Percentiles rank a stretch among this genome's conserved stretches.
These are phyloP conservation scores for Muscicapa adusta DNA, from an alignment of 2,113 vertebrate genomes.

Conservation along the genomic window DNA sequence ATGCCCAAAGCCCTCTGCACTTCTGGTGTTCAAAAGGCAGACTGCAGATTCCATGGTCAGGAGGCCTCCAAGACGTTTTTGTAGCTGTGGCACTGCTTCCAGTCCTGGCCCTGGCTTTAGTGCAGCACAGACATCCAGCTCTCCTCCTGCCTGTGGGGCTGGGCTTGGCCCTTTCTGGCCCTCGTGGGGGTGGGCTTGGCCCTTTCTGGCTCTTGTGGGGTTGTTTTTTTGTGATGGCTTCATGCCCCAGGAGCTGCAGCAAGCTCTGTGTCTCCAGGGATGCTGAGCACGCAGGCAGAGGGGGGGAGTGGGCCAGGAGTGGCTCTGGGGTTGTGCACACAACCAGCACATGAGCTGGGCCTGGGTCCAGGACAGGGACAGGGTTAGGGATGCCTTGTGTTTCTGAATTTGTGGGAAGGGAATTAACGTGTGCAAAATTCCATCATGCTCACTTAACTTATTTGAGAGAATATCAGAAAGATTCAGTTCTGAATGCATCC, in stretches of 20 bases:
- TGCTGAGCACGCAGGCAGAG: fast-evolving
- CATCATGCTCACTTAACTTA: background rate
- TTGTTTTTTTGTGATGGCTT: fast-evolving
- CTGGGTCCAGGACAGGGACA: background rate
- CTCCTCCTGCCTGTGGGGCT: background rate
- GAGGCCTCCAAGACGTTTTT: background rate
- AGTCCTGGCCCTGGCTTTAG: background rate
- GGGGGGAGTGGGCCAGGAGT: background rate
- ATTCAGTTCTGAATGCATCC: slow-evolving; percentile 12
- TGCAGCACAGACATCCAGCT: background rate
- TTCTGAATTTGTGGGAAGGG: background rate
- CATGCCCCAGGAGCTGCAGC: fast-evolving
- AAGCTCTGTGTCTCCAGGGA: background rate
- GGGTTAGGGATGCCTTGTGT: background rate
- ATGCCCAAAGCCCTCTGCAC: fast-evolving
- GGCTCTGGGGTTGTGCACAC: background rate
- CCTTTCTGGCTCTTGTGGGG: background rate
- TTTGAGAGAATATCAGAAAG: background rate
- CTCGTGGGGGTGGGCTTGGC: background rate
- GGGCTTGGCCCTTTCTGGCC: background rate
- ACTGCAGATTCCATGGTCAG: background rate
- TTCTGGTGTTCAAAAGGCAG: background rate
- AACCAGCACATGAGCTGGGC: fast-evolving
- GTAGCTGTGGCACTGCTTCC: background rate
- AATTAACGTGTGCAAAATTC: background rate